These are phyloP conservation scores for Gasteruption jaculator DNA, from an alignment of 2,888 invertebrate species.

Conservation along the genomic window DNA sequence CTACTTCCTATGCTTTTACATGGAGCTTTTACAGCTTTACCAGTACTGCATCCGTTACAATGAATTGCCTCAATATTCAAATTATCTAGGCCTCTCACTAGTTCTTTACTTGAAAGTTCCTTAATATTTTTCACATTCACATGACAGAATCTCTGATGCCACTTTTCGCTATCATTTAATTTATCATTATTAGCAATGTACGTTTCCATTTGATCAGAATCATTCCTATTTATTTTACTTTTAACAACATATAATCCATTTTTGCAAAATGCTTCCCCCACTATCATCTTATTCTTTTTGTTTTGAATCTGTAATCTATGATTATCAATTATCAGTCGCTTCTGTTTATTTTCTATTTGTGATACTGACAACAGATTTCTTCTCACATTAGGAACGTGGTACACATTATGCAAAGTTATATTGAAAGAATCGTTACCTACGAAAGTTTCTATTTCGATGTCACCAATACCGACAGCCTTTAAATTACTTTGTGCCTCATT, in stretches of 20 bases:
- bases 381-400: slow-evolving; percentile 9
- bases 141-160: slow-evolving; percentile 9
- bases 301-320: slow-evolving; percentile 1
- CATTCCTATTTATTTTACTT: not conserved
- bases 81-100: slow-evolving; percentile 11
- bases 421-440: not conserved
- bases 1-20: too few relatives aligned
- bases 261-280: slow-evolving; percentile 6
- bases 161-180: not conserved
- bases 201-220: too few relatives aligned
- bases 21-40: slow-evolving; percentile 12
- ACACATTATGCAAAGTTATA: slow-evolving; percentile 11
- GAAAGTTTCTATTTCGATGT: slow-evolving; percentile 4
- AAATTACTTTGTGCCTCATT: not conserved
- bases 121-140: not conserved
- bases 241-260: slow-evolving; percentile 6
- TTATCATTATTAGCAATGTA: too few relatives aligned
- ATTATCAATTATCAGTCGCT: slow-evolving; percentile 10
- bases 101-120: not conserved
- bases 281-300: slow-evolving; percentile 5
- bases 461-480: slow-evolving; percentile 5
- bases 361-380: slow-evolving; percentile 15
- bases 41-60: slow-evolving; percentile 11
- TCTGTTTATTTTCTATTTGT: slow-evolving; percentile 11
- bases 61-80: not conserved